Conservation (phyloP, 2,113 vertebrate genomes). For the Pseudonaja textilis region DNA sequence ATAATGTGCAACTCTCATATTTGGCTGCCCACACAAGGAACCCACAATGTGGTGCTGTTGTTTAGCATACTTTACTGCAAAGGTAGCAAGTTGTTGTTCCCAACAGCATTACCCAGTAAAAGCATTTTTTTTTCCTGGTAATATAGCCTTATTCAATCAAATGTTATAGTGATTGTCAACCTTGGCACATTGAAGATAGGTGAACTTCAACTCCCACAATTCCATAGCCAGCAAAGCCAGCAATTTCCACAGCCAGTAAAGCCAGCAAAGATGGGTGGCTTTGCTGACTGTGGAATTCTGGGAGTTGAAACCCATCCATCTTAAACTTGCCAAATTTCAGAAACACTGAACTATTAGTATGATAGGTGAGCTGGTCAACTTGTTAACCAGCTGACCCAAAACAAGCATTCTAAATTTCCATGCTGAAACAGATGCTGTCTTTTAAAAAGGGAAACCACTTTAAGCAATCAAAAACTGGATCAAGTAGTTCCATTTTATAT, state of each 20-base stretch:
- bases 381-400: neutral
- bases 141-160: neutral
- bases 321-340: too few species aligned
- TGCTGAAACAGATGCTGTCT: neutral
- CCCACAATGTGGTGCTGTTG: neutral
- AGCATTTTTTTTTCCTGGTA: neutral
- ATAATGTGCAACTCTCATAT: neutral
- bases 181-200: neutral
- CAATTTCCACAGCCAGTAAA: neutral
- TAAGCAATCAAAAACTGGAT: neutral
- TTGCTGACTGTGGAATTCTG: neutral
- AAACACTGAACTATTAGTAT: neutral
- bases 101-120: neutral
- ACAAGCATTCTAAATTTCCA: neutral
- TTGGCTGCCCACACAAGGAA: neutral
- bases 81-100: neutral
- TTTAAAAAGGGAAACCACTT: neutral
- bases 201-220: neutral
- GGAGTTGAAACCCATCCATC: neutral
- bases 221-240: neutral
- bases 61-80: neutral
- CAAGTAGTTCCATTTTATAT: neutral
- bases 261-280: neutral
- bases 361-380: neutral
- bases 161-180: neutral